Evolutionary conservation across 2,113 vertebrate genomes (phyloP).

Genomic region (Paralichthys olivaceus): DNA sequence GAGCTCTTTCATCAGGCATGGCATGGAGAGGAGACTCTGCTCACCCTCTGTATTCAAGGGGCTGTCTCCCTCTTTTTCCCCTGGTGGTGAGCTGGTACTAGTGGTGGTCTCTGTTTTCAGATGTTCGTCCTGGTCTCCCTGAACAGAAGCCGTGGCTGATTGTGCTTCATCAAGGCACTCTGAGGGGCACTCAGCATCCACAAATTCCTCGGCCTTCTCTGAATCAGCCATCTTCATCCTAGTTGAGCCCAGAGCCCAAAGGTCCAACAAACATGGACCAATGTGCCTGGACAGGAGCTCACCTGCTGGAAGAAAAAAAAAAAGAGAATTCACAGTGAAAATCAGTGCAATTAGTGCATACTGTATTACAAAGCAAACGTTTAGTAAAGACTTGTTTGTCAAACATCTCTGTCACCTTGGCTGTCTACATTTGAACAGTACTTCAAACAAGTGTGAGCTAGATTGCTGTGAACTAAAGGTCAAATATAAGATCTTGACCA

Average conservation of each 20-base stretch:
- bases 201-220: conserved; percentile 90
- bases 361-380: too few species aligned
- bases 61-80: conserved; percentile 83
- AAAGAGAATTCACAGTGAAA: not conserved
- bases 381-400: too few species aligned
- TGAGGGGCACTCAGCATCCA: conserved; percentile 85
- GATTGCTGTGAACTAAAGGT: not conserved
- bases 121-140: conserved; percentile 83
- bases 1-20: conserved; percentile 95
- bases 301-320: conserved; percentile 65
- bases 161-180: conserved; percentile 84
- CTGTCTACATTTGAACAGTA: not conserved
- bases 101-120: conserved; percentile 85
- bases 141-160: conserved; percentile 75
- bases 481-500: not conserved
- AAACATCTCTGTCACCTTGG: too few species aligned
- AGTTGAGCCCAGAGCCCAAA: conserved; percentile 79
- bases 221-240: conserved; percentile 97
- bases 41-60: conserved; percentile 82
- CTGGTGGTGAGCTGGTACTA: conserved; percentile 76
- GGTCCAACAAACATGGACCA: conserved; percentile 84
- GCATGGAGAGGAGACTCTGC: conserved; percentile 91
- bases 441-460: not conserved
- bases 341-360: not conserved
- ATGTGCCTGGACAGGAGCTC: conserved; percentile 66